phyloP scores from a whole-genome alignment of 2,888 invertebrate species.

The Lomographa bimaculata region DNA sequence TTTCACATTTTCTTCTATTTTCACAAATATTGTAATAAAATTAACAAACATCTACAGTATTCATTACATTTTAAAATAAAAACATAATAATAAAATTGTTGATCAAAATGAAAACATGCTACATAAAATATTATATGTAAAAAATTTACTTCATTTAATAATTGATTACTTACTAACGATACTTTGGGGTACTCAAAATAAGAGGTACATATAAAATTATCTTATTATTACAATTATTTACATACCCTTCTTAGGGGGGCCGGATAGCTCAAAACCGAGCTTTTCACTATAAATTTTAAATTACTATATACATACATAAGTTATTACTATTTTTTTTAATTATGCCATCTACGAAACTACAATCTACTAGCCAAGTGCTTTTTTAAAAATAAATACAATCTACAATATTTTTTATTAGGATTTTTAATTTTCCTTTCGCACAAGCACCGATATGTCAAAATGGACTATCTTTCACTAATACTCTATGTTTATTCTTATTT shows the following conservation, averaged over 20 bases:
- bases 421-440: slow-evolving; percentile 56
- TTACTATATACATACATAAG: slow-evolving; percentile 21
- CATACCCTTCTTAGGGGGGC: slow-evolving; percentile 12
- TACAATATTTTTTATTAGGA: slow-evolving; percentile 63
- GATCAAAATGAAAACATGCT: slow-evolving; percentile 16
- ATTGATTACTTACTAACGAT: no score
- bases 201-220: neutral
- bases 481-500: slow-evolving; percentile 31
- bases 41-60: no score
- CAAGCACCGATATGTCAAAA: slow-evolving; percentile 82
- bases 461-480: slow-evolving; percentile 57
- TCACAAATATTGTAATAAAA: no score
- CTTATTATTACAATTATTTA: slow-evolving; percentile 20
- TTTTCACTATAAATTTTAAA: slow-evolving; percentile 4
- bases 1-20: no score
- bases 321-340: slow-evolving; percentile 26
- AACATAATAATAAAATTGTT: slow-evolving; percentile 27
- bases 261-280: slow-evolving; percentile 19
- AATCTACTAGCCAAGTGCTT: slow-evolving; percentile 54
- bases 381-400: slow-evolving; percentile 44
- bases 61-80: slow-evolving; percentile 2
- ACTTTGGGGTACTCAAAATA: slow-evolving; percentile 10
- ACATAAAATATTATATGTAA: slow-evolving; percentile 16
- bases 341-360: slow-evolving; percentile 37
- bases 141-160: slow-evolving; percentile 14